phyloP scores from a whole-genome alignment of 1,140 invertebrate species.

The Bactericera cockerelli region DNA sequence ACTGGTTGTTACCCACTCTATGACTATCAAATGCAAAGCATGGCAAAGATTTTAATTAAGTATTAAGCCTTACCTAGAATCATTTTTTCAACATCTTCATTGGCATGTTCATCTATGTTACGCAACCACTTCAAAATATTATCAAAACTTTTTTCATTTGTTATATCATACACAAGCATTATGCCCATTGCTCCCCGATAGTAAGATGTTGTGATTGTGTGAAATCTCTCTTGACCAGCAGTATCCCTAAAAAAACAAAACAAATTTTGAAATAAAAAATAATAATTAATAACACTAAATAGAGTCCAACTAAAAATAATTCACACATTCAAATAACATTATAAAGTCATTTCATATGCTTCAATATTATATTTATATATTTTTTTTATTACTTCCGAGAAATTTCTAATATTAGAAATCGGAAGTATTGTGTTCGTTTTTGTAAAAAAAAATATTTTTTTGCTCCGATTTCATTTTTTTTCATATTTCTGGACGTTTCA shows the following conservation, averaged over 20 bases:
- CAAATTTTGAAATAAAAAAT: no score
- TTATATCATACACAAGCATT: slow-evolving; percentile 97
- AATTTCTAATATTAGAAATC: no score
- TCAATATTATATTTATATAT: no score
- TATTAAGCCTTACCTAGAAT: slow-evolving; percentile 56
- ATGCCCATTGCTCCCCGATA: slow-evolving; percentile 97
- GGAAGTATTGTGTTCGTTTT: no score
- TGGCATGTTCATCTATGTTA: slow-evolving; percentile 97
- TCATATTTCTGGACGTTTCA: no score
- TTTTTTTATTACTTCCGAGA: no score
- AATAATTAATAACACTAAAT: slow-evolving; percentile 13
- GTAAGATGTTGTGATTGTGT: slow-evolving; percentile 95
- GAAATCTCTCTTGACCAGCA: slow-evolving; percentile 87
- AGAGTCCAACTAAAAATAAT: slow-evolving; percentile 9
- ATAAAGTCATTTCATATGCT: slow-evolving; percentile 13
- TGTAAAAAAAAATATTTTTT: no score
- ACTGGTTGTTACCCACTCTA: no score
- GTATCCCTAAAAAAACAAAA: no score
- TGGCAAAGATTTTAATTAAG: no score
- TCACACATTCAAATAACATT: slow-evolving; percentile 20
- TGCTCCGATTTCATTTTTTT: no score
- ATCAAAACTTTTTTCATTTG: slow-evolving; percentile 95
- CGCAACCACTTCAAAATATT: slow-evolving; percentile 97
- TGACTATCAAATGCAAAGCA: no score
- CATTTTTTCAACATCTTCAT: slow-evolving; percentile 99